These are phyloP conservation scores for Pavo muticus DNA, from an alignment of 2,113 vertebrate species.

Conservation along the genomic window DNA sequence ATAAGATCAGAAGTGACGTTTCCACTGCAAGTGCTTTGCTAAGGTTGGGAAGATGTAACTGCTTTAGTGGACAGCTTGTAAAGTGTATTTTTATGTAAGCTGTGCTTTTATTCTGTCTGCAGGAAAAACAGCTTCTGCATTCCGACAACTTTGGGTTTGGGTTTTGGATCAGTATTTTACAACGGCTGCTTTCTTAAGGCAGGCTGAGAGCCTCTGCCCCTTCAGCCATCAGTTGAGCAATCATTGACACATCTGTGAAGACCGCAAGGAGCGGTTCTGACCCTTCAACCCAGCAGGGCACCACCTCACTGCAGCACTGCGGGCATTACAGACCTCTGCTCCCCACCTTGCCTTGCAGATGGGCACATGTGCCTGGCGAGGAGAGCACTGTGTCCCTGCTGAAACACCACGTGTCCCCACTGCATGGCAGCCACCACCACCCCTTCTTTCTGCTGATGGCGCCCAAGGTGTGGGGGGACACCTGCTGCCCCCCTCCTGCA, in stretches of 20 bases:
- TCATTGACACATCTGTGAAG: not conserved
- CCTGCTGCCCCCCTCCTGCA: not conserved
- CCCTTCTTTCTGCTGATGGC: not conserved
- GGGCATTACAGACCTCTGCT: not conserved
- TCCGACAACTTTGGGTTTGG: not conserved
- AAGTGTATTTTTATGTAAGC: constrained; percentile 12
- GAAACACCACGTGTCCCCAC: rapidly evolving
- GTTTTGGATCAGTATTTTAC: not conserved
- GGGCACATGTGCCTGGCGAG: not conserved
- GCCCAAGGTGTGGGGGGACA: rapidly evolving
- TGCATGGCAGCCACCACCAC: not conserved
- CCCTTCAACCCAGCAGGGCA: not conserved
- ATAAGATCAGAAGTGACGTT: constrained; percentile 35
- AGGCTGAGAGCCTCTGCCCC: not conserved
- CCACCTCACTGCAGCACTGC: not conserved
- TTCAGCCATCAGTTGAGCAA: not conserved
- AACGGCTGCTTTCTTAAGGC: not conserved
- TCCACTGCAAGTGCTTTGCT: constrained; percentile 17
- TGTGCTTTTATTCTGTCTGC: not conserved
- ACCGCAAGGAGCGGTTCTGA: not conserved
- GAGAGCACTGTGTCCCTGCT: not conserved
- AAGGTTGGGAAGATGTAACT: constrained; percentile 33
- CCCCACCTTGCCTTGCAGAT: not conserved
- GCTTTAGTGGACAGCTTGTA: constrained; percentile 1
- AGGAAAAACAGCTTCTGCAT: not conserved